phyloP scores from a whole-genome alignment of 2,888 invertebrate species.

The Tryphoninae sp. region DNA sequence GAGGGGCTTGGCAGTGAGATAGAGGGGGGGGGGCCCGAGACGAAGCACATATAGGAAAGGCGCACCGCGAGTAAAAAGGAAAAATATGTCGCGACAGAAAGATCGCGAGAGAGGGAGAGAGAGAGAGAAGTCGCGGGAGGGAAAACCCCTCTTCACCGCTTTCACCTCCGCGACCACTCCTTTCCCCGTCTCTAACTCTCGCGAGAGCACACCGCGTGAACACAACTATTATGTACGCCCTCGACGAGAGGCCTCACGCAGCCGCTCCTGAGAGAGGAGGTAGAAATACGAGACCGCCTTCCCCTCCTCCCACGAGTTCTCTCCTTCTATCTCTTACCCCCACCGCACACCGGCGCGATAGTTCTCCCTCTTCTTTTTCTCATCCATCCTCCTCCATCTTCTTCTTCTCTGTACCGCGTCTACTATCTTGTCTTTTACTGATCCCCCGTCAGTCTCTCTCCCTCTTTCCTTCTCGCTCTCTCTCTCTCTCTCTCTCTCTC shows the following conservation, averaged over 20 bases:
- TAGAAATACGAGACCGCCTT: conserved; percentile 80
- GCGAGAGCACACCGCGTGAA: conserved; percentile 66
- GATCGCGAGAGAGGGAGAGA: conserved; percentile 23
- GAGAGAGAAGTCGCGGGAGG: conserved; percentile 50
- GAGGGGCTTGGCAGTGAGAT: conserved; percentile 16
- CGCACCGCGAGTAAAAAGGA: conserved; percentile 54
- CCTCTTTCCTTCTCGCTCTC: background rate
- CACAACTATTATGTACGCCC: conserved; percentile 79
- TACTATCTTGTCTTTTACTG: conserved; percentile 1
- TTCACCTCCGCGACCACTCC: conserved; percentile 9
- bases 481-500: conserved; percentile 3
- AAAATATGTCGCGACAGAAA: conserved; percentile 24
- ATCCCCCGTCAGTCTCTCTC: background rate
- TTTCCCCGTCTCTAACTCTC: conserved; percentile 36
- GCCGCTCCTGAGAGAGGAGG: conserved; percentile 76
- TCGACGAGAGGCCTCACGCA: conserved; percentile 67
- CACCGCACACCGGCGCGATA: conserved; percentile 16
- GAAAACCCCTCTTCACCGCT: conserved; percentile 49
- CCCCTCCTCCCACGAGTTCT: conserved; percentile 74
- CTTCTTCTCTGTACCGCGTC: conserved; percentile 12
- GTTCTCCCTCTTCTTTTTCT: conserved; percentile 55
- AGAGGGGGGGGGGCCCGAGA: conserved; percentile 68
- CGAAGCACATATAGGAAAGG: conserved; percentile 73
- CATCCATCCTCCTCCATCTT: conserved; percentile 52
- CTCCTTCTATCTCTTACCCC: conserved; percentile 61